phyloP scores from a whole-genome alignment of 2,113 vertebrate genomes.

The Planiliza haematocheilus region DNA sequence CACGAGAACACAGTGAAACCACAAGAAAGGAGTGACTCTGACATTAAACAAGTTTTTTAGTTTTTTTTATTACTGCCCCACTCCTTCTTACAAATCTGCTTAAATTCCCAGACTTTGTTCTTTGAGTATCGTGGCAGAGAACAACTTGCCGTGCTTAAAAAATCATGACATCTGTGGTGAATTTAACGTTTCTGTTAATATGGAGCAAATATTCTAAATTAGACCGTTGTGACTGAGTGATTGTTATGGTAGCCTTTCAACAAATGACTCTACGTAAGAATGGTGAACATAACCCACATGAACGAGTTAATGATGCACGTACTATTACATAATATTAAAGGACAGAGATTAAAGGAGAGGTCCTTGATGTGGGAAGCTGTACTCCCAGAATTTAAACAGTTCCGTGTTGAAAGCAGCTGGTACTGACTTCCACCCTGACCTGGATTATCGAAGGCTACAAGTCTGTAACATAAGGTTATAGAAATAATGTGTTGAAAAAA shows the following conservation, averaged over 20 bases:
- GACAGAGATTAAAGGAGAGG: background rate
- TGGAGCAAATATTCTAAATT: constrained; percentile 44
- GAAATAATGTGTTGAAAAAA: no score
- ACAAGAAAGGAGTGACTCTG: constrained; percentile 44
- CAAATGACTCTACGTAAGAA: constrained; percentile 2
- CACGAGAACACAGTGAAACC: constrained; percentile 35
- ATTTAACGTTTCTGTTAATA: constrained; percentile 47
- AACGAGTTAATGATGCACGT: background rate
- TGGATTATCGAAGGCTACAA: background rate
- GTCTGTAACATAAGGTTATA: background rate
- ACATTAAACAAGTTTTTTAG: constrained; percentile 35
- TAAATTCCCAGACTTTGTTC: constrained; percentile 45
- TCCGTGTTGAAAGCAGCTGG: background rate
- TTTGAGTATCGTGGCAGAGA: constrained; percentile 37
- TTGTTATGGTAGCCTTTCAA: constrained; percentile 42
- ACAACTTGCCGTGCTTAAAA: constrained; percentile 60
- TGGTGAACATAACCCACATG: background rate
- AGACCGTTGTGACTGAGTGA: constrained; percentile 56
- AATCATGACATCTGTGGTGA: constrained; percentile 63
- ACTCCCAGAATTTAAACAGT: no score
- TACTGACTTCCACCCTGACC: background rate
- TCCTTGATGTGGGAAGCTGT: no score
- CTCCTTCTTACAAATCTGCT: constrained; percentile 60
- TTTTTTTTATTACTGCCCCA: constrained; percentile 24
- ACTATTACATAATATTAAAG: background rate